Percentiles rank a stretch among this genome's conserved stretches.
These are phyloP conservation scores for Vicugna pacos DNA, from an alignment of 2,113 vertebrate genomes.

Conservation along the genomic window DNA sequence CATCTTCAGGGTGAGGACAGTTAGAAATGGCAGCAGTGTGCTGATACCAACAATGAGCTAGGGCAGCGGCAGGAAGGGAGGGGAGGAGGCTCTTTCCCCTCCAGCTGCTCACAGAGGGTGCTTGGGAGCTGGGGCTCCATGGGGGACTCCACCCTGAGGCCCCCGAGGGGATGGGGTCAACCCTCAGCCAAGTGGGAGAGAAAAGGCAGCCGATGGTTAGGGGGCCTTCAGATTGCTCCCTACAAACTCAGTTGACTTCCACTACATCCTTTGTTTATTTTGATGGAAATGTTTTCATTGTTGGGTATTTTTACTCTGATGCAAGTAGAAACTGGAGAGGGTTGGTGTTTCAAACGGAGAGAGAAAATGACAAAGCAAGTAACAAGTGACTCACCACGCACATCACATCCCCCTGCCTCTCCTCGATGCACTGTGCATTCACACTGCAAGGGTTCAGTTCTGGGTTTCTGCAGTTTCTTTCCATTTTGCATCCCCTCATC, in stretches of 20 bases:
- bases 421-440: conserved; percentile 92
- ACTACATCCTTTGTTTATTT: background rate
- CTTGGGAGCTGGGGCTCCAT: background rate
- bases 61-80: background rate
- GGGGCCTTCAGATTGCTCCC: background rate
- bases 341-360: background rate
- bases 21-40: background rate
- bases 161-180: no score
- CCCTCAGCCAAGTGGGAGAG: background rate
- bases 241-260: background rate
- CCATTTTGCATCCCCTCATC: conserved; percentile 90
- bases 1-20: background rate
- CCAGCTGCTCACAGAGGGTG: background rate
- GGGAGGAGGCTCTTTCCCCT: fast-evolving
- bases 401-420: conserved; percentile 91
- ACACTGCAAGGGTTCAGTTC: conserved; percentile 93
- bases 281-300: background rate
- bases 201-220: background rate
- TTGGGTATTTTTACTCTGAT: background rate
- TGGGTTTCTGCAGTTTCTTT: conserved; percentile 90
- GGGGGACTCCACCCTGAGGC: background rate
- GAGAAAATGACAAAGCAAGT: background rate
- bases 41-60: background rate
- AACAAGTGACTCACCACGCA: conserved; percentile 90
- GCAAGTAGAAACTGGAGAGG: background rate